Evolutionary conservation across 2,797 vertebrate genomes (phyloP).

Genomic region (Hemibagrus guttatus): DNA sequence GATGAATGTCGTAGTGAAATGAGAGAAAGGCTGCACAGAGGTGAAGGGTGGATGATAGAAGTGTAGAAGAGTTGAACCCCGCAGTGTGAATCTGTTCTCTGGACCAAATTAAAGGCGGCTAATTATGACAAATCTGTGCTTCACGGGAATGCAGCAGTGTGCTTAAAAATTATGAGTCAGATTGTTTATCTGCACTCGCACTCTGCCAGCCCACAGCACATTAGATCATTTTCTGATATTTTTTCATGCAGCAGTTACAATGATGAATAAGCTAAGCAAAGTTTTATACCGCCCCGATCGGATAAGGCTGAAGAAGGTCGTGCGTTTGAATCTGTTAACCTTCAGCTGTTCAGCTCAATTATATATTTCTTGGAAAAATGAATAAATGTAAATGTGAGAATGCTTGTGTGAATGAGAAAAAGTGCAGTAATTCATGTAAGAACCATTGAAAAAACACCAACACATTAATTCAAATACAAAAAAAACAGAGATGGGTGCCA

Average conservation of each 20-base stretch:
- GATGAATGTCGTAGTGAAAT: slow-evolving; percentile 48
- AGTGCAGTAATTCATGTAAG: not conserved
- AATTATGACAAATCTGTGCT: slow-evolving; percentile 49
- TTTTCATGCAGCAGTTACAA: not conserved
- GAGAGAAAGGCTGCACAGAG: slow-evolving; percentile 26
- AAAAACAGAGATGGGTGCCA: not conserved
- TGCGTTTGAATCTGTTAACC: slow-evolving; percentile 3
- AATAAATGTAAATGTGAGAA: not conserved
- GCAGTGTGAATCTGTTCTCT: slow-evolving; percentile 42
- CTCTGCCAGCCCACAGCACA: slow-evolving; percentile 7
- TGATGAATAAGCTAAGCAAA: not conserved
- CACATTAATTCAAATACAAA: not conserved
- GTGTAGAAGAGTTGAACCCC: slow-evolving; percentile 31
- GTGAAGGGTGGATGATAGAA: slow-evolving; percentile 31
- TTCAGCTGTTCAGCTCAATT: not conserved
- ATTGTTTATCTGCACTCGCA: slow-evolving; percentile 44
- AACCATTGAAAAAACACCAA: not conserved
- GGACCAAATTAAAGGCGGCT: slow-evolving; percentile 47
- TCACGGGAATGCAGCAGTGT: slow-evolving; percentile 24
- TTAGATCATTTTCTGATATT: slow-evolving; percentile 14
- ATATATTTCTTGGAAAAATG: not conserved
- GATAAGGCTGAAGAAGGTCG: not conserved
- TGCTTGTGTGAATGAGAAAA: too few species aligned
- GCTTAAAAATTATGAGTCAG: slow-evolving; percentile 48
- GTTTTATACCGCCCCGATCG: not conserved